phyloP scores from a whole-genome alignment of 1,140 invertebrate species.

The Chlorops oryzae region DNA sequence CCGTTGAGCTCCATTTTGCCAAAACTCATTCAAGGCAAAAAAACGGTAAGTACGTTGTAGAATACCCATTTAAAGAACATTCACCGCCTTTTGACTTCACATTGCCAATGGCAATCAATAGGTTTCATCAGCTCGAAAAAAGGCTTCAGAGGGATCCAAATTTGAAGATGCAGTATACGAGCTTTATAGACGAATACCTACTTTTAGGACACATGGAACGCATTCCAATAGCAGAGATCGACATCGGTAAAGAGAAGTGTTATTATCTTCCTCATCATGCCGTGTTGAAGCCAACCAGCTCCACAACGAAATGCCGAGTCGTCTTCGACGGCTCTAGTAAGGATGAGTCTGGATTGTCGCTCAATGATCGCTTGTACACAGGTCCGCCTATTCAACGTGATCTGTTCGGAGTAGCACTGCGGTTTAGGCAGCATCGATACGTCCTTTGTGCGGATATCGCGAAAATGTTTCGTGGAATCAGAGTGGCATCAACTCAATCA shows the following conservation, averaged over 20 bases:
- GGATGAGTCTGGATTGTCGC: slow-evolving; percentile 13
- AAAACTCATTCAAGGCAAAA: no score
- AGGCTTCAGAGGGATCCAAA: not conserved
- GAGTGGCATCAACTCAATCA: slow-evolving; percentile 1
- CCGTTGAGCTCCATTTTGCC: no score
- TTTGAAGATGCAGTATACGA: not conserved
- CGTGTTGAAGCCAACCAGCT: no score
- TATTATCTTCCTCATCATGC: slow-evolving; percentile 25
- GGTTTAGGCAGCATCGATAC: no score
- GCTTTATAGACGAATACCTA: slow-evolving; percentile 34
- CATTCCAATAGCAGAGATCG: slow-evolving; percentile 4
- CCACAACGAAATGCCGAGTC: slow-evolving; percentile 20
- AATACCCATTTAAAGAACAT: no score
- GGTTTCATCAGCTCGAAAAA: not conserved
- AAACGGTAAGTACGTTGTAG: no score
- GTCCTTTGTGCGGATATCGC: slow-evolving; percentile 27
- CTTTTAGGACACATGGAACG: slow-evolving; percentile 31
- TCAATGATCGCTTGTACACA: slow-evolving; percentile 31
- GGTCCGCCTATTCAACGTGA: slow-evolving; percentile 37
- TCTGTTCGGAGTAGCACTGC: slow-evolving; percentile 36
- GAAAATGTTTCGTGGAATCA: slow-evolving; percentile 38
- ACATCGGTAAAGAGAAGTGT: not conserved
- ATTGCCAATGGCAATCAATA: no score
- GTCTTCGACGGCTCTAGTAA: slow-evolving; percentile 27
- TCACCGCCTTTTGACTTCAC: no score